Evolutionary conservation across 2,113 vertebrate genomes (phyloP).

Genomic region (Mohoua ochrocephala): DNA sequence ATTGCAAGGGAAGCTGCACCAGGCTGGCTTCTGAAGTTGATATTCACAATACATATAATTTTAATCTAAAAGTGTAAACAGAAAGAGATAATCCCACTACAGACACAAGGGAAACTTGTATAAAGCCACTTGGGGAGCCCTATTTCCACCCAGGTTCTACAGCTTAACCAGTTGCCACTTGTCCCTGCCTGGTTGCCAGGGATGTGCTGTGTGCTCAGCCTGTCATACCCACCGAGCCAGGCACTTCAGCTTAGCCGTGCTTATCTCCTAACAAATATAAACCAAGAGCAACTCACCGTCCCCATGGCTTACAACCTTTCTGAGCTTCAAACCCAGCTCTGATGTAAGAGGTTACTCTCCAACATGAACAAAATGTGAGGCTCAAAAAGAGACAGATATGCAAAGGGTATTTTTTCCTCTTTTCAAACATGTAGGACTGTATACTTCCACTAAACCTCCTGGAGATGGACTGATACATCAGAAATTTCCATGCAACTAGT

Average conservation of each 20-base stretch:
- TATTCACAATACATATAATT: fast-evolving
- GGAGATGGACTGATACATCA: not conserved
- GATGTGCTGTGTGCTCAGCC: fast-evolving
- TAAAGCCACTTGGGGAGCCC: not conserved
- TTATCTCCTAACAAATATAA: not conserved
- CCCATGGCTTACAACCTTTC: not conserved
- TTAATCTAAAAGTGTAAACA: not conserved
- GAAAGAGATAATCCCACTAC: not conserved
- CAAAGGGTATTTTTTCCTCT: not conserved
- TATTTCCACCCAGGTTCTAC: not conserved
- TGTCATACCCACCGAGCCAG: fast-evolving
- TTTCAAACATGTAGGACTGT: not conserved
- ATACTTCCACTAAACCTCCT: not conserved
- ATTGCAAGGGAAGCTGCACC: not conserved
- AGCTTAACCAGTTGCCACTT: not conserved
- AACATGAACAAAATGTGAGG: not conserved
- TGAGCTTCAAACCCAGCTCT: not conserved
- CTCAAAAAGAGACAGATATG: not conserved
- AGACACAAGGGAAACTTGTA: not conserved
- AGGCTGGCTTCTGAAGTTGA: not conserved
- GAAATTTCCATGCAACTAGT: not conserved
- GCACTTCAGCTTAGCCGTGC: too few species aligned
- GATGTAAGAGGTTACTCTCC: not conserved
- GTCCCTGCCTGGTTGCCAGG: too few species aligned
- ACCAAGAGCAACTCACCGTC: not conserved